Evolutionary conservation across 2,113 vertebrate species (phyloP).

Genomic region (Climacteris rufus): DNA sequence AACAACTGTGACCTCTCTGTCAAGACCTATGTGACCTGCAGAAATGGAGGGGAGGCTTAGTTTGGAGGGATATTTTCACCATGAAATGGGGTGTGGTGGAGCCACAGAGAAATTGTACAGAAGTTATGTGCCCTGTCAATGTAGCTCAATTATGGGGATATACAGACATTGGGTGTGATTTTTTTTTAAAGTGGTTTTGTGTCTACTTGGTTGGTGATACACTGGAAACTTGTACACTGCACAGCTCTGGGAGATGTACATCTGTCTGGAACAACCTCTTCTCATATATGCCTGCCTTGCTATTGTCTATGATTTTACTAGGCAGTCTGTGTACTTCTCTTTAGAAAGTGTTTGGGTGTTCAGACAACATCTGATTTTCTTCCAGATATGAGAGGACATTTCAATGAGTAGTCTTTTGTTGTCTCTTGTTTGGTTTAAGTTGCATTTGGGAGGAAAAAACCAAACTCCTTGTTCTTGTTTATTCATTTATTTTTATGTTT

Average conservation of each 20-base stretch:
- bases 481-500: not conserved
- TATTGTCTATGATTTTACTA: not conserved
- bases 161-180: not conserved
- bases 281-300: not conserved
- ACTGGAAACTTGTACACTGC: not conserved
- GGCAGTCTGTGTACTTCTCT: not conserved
- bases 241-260: not conserved
- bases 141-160: not conserved
- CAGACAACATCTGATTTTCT: not conserved
- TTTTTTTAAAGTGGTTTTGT: not conserved
- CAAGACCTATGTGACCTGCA: not conserved
- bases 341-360: not conserved
- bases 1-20: not conserved
- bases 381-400: not conserved
- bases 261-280: not conserved
- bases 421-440: not conserved
- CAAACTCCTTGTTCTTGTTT: not conserved
- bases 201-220: not conserved
- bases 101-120: not conserved
- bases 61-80: not conserved
- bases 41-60: not conserved
- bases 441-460: not conserved
- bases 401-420: not conserved
- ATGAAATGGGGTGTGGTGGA: not conserved
- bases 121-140: accelerated